Evolutionary conservation across 1,140 invertebrate genomes (phyloP).

Genomic region (Campoletis sonorensis): DNA sequence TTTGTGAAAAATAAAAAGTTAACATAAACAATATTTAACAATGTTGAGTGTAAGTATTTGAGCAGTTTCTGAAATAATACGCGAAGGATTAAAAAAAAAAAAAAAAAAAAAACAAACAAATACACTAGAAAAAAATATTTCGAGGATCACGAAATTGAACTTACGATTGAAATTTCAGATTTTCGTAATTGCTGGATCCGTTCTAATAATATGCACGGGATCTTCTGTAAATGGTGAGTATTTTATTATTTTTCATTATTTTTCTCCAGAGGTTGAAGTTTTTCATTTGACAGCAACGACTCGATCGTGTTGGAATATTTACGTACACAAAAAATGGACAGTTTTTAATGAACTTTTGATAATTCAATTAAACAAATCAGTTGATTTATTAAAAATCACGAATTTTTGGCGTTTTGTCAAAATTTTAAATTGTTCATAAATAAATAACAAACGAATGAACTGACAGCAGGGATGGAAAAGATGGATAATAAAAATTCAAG

Average conservation of each 20-base stretch:
- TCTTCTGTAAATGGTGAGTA: conserved; percentile 58
- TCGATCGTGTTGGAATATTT: too few relatives aligned
- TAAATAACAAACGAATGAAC: too few relatives aligned
- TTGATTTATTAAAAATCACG: too few relatives aligned
- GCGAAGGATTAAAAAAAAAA: background rate
- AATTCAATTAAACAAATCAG: too few relatives aligned
- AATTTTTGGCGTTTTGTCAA: background rate
- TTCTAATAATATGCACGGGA: conserved; percentile 52
- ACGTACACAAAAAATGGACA: background rate
- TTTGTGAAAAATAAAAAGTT: background rate
- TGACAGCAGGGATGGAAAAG: too few relatives aligned
- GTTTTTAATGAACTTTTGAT: background rate
- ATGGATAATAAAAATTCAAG: too few relatives aligned
- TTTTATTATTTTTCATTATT: background rate
- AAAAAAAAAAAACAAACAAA: background rate
- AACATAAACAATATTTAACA: background rate
- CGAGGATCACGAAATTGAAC: background rate
- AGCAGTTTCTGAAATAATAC: conserved; percentile 2
- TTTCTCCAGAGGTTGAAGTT: background rate
- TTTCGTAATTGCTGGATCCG: conserved; percentile 53
- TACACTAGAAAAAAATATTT: background rate
- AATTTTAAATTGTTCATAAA: too few relatives aligned
- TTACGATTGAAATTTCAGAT: conserved; percentile 55
- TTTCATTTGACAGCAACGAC: background rate
- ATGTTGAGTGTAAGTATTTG: conserved; percentile 50